A percentile compares a stretch with the other conserved stretches of the same genome.
phyloP scores from a whole-genome alignment of 2,888 invertebrate genomes.

The Sphaerophoria rueppellii region DNA sequence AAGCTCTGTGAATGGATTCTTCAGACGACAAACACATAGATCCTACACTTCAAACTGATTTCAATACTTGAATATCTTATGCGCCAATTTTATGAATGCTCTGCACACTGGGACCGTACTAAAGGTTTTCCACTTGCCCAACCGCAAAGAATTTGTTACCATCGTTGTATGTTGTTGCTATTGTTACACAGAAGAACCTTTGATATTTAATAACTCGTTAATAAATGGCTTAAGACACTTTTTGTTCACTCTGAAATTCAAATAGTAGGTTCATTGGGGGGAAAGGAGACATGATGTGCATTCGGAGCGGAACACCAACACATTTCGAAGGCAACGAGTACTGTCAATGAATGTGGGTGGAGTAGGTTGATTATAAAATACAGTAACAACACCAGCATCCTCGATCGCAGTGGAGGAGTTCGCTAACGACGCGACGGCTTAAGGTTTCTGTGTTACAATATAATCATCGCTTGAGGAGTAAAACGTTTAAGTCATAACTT shows the following conservation, averaged over 20 bases:
- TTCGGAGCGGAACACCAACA: conserved; percentile 24
- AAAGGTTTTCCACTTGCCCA: conserved; percentile 73
- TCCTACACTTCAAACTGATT: conserved; percentile 58
- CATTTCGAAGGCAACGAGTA: conserved; percentile 29
- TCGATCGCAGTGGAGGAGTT: not conserved
- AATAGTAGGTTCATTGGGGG: conserved; percentile 39
- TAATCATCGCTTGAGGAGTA: not conserved
- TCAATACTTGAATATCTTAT: conserved; percentile 43
- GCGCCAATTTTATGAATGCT: not conserved
- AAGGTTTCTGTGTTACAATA: conserved; percentile 48
- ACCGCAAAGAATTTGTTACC: conserved; percentile 64
- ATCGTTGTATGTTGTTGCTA: conserved; percentile 8
- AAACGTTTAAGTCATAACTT: not conserved
- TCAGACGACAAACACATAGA: conserved; percentile 32
- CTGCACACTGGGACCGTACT: conserved; percentile 36
- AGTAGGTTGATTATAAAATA: conserved; percentile 36
- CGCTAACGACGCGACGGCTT: not conserved
- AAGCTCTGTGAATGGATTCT: conserved; percentile 62
- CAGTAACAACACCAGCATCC: not conserved
- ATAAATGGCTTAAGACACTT: conserved; percentile 48
- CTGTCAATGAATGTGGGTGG: conserved; percentile 69
- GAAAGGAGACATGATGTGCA: not conserved
- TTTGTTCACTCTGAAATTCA: conserved; percentile 41
- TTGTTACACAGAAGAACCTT: conserved; percentile 66
- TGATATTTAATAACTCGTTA: conserved; percentile 73